A percentile compares a stretch with the other conserved stretches of the same genome.
Evolutionary conservation across 2,113 vertebrate genomes (phyloP).

Genomic region (Erinaceus europaeus): DNA sequence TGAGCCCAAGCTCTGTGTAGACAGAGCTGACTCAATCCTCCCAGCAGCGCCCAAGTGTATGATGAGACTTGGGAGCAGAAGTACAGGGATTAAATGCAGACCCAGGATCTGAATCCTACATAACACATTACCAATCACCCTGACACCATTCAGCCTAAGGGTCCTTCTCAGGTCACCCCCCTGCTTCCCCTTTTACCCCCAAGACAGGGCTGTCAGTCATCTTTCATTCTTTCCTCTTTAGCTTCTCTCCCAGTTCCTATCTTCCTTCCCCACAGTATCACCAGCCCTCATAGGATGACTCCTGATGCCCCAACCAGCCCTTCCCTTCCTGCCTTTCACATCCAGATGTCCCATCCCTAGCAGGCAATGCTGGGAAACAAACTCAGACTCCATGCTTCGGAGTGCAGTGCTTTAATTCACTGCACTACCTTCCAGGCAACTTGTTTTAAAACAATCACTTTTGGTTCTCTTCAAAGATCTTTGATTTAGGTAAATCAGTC

Average conservation of each 20-base stretch:
- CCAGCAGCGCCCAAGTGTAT: background rate
- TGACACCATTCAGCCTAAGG: background rate
- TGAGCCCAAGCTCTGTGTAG: no score
- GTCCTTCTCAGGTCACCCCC: background rate
- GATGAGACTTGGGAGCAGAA: constrained; percentile 1
- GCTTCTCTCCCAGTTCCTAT: background rate
- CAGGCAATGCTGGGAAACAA: no score
- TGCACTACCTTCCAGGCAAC: no score
- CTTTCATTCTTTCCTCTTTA: background rate
- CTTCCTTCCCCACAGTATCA: background rate
- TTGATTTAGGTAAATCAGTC: no score
- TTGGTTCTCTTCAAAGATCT: no score
- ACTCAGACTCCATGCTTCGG: no score
- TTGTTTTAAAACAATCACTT: no score
- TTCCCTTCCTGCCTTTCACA: no score
- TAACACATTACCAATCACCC: background rate
- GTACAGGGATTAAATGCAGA: background rate
- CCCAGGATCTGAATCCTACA: background rate
- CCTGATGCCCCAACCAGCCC: no score
- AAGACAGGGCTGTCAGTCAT: background rate
- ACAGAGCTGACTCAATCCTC: background rate
- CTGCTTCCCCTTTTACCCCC: background rate
- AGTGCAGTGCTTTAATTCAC: no score
- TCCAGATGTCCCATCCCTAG: no score
- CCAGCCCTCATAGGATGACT: no score